phyloP scores from a whole-genome alignment of 1,140 invertebrate genomes.

The Amyelois transitella region DNA sequence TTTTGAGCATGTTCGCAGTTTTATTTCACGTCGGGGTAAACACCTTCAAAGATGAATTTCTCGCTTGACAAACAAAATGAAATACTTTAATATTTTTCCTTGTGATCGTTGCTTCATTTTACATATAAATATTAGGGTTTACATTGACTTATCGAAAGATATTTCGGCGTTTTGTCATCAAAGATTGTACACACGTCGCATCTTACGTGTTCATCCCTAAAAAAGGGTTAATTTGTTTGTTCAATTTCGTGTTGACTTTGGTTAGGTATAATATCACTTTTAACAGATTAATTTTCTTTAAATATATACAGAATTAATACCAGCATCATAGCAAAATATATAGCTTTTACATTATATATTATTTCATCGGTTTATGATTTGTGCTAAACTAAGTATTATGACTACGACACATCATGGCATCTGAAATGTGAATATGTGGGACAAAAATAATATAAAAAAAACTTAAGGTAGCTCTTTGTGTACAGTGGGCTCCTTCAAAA shows the following conservation, averaged over 20 bases:
- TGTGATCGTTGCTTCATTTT: constrained; percentile 8
- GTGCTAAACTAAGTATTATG: too few species aligned
- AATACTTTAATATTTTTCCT: constrained; percentile 34
- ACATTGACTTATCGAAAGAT: not conserved
- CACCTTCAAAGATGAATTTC: constrained; percentile 39
- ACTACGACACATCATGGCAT: too few species aligned
- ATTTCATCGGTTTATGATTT: too few species aligned
- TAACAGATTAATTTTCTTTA: too few species aligned
- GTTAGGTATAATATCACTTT: not conserved
- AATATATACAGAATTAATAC: too few species aligned
- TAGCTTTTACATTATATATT: too few species aligned
- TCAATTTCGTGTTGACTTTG: not conserved
- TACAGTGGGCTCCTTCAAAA: too few species aligned
- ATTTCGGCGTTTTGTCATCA: not conserved
- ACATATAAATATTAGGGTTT: not conserved
- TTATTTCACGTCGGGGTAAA: constrained; percentile 40
- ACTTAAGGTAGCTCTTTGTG: too few species aligned
- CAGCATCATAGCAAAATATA: too few species aligned
- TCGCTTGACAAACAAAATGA: constrained; percentile 32
- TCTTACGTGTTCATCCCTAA: not conserved
- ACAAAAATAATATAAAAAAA: too few species aligned
- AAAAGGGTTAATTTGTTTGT: not conserved
- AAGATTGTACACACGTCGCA: not conserved
- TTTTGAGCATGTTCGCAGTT: constrained; percentile 36
- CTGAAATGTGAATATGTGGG: too few species aligned